A percentile compares a stretch with the other conserved stretches of the same genome.
Evolutionary conservation across 2,113 vertebrate genomes (phyloP).

Genomic region (Crotophaga sulcirostris): DNA sequence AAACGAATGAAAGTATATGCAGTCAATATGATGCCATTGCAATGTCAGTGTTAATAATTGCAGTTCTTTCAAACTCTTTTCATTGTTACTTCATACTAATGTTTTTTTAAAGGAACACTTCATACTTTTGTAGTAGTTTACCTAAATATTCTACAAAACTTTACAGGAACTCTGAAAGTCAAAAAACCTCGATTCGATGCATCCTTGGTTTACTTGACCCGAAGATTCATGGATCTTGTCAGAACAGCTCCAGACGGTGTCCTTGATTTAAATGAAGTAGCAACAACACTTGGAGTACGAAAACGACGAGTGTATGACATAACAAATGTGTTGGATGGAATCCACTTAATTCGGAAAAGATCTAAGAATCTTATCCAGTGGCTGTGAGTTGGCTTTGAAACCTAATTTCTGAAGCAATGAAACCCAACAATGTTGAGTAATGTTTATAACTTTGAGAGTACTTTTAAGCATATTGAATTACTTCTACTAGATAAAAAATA

Average conservation of each 20-base stretch:
- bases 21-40: neutral
- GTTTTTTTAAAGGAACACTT: neutral
- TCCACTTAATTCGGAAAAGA: constrained; percentile 82
- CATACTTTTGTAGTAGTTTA: neutral
- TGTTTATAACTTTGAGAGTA: neutral
- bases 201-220: constrained; percentile 82
- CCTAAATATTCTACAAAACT: neutral
- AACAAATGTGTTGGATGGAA: constrained; percentile 86
- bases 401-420: neutral
- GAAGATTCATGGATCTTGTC: constrained; percentile 86
- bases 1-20: neutral
- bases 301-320: constrained; percentile 90
- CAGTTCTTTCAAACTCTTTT: neutral
- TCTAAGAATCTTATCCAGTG: constrained; percentile 86
- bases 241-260: constrained; percentile 78
- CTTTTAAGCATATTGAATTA: neutral
- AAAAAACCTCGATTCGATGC: constrained; percentile 79
- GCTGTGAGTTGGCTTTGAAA: constrained; percentile 83
- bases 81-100: neutral
- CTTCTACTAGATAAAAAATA: neutral
- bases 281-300: constrained; percentile 76
- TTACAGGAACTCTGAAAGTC: constrained; percentile 55
- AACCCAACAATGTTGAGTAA: neutral
- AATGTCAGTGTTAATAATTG: neutral
- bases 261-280: constrained; percentile 85